Evolutionary conservation across 2,888 invertebrate genomes (phyloP), one percentile per base, ranked within the genome.

Genomic region (Leptogaster cylindrica): DNA sequence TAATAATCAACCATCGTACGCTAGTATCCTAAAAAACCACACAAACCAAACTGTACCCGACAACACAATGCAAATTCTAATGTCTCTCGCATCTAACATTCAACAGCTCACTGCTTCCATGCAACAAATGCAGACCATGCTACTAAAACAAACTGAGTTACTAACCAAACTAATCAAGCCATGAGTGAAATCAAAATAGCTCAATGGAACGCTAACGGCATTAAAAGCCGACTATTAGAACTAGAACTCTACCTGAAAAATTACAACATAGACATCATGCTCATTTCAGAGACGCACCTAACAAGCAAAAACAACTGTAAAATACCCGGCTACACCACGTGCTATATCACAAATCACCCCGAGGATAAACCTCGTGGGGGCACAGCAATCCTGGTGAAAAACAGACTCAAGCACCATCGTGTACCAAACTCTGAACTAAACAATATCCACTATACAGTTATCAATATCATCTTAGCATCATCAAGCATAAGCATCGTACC

Each of bases 191-290:
- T 44, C 16, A 44, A 18, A 44, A 44, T 44, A 0, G 18, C 44
- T 10, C 44, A 44, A 44, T 18, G 44, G 44, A 44, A 44, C 20
- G 44, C 44, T 8, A 44, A 44, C 18, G 44, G 44, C 44, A 14
- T 44, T 3, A 41, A 41, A 44, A n/a, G 7, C 44, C 18, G 20
- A 8, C 44, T 44, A 44, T 10, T 44, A 2, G 44, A 44, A 44
- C 10, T 44, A 18, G 44, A 44, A 44, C 16, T 18, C 16, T 44
- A 8, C 18, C 16, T 44, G 44, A 16, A 44, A 7, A 18, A 3
- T 12, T 18, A 44, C n/a, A 20, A 44, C 16, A 8, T 16, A 44
- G 44, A 44, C 14, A 44, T 14, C 16, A 44, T 44, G 44, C 3
- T 44, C 16, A 3, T 44, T 18, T 44, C 44, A 6, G 44, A 44